Evolutionary conservation across 2,797 vertebrate species (phyloP), one percentile per base, ranked within the genome.

Genomic region (Sebastes matsubarae): DNA sequence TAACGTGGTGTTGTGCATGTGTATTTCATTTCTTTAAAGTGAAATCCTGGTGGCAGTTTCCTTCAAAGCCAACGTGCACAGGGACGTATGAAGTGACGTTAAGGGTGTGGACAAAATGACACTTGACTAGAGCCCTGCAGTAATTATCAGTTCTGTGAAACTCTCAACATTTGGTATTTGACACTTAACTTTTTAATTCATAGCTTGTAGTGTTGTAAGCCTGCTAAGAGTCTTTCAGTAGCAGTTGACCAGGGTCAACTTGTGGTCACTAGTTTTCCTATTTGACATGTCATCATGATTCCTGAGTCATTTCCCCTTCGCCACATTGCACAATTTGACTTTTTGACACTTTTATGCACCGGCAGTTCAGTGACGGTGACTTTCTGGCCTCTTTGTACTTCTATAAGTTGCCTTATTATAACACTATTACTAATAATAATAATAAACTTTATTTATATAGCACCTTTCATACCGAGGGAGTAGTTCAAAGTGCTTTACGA

Each of bases 41-140:
- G 14, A 76, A 83, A 86, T 68, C 66, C 55, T 58, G 59, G 72
- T 72, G 30, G n/a, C 66, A 69, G n/a, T 27, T 38, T 77, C 29
- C 58, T 59, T 65, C 12, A 30, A 20, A 42, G 16, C 29, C 25
- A 55, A 14, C 38, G 27, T 54, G 36, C 55, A 61, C 0, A 14
- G 24, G 22, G 16, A 29, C 5, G 5, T 52, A 8, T 50, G 7
- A 68, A n/a, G 18, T 58, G 6, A 52, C 22, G 4, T 9, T 60
- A 5, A 68, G 63, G n/a, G 57, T 57, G 16, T 13, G 63, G 68
- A 64, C 20, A 27, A 70, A 67, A 32, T 30, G 52, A 46, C 8
- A 27, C 16, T 8, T 20, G 4, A 34, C 14, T 2, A 25, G 14
- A 61, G 24, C 20, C 10, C 12, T 25, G 42, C 46, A 12, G 8